Evolutionary conservation across 1,140 invertebrate species (phyloP), one percentile per base, ranked within the genome.

Genomic region (Danaus melanippus): DNA sequence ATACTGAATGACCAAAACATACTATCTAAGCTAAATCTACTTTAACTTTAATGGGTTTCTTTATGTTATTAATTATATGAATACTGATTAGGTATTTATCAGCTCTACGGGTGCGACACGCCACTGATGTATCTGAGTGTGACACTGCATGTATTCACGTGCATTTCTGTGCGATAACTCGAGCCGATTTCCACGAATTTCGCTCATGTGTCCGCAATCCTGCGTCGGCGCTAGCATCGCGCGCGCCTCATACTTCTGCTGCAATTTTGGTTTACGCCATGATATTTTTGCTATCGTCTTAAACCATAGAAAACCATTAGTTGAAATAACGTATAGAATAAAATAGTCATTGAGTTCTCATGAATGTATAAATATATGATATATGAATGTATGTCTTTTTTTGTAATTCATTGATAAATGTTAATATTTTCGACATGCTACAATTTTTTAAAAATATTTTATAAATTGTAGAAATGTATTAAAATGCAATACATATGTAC

Each of bases 111-210:
- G 88, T 90, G 52, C 80, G 88, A 68, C 88, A 87, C 74, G 78
- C 78, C 59, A 80, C 68, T 9, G 83, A 83, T 11, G 56, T 72
- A 0, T 64, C 67, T 1, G 79, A 83, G 4, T 96, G 92, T 71
- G 91, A 92, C 68, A 87, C 89, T 6, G 89, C 89, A 11, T 96
- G 95, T 76, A 90, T 90, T 17, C 89, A 92, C 59, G 90, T 91
- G 39, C 95, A 96, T 80, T 94, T 92, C 77, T 97, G 95, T 78
- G 92, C 94, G 11, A 93, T 96, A 53, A 95, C 93, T 0, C 87
- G 94, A 8, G 86, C 95, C 9, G 93, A 95, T 79, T 93, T 91
- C 71, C 86, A 90, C 39, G 91, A 93, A 64, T 95, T 93, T 80
- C 90, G 89, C 52, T 81, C 90, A 46, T 95, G 93, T 75, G 88